These are phyloP conservation scores for Cheirogaleus major DNA, from an alignment of 2,797 vertebrate species.

Conservation along the genomic window DNA sequence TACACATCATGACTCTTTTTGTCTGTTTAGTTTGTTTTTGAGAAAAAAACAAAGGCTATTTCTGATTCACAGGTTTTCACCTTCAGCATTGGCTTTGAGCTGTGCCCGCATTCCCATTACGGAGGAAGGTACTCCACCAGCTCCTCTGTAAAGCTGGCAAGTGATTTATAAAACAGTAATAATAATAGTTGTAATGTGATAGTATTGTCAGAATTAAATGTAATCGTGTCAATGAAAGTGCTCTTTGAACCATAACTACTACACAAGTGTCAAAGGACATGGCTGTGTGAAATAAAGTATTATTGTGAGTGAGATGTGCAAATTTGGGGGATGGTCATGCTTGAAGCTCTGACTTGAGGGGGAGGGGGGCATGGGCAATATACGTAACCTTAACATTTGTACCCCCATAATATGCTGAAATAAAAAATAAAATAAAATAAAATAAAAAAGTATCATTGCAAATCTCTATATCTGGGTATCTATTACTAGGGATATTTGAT, in stretches of 20 bases:
- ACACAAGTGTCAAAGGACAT: neutral
- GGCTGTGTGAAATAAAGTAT: neutral
- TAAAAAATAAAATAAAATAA: no score
- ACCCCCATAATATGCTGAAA: no score
- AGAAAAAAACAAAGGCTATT: neutral
- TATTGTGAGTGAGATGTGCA: no score
- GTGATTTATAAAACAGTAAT: neutral
- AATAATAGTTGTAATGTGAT: neutral
- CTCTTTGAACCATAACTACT: neutral
- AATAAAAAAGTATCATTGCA: neutral
- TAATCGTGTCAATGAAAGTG: neutral
- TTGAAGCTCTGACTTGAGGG: no score
- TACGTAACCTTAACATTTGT: no score
- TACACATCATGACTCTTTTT: neutral
- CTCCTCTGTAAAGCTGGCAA: neutral
- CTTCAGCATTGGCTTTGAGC: neutral
- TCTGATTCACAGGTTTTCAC: neutral
- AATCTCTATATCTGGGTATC: neutral
- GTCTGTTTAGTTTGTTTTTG: neutral
- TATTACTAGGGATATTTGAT: neutral
- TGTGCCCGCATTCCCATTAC: rapidly evolving
- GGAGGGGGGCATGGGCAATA: no score
- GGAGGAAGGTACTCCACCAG: neutral
- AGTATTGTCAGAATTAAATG: neutral
- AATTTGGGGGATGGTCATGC: no score